Conservation (phyloP, 2,797 vertebrate species). For the Cossypha dichroa region DNA sequence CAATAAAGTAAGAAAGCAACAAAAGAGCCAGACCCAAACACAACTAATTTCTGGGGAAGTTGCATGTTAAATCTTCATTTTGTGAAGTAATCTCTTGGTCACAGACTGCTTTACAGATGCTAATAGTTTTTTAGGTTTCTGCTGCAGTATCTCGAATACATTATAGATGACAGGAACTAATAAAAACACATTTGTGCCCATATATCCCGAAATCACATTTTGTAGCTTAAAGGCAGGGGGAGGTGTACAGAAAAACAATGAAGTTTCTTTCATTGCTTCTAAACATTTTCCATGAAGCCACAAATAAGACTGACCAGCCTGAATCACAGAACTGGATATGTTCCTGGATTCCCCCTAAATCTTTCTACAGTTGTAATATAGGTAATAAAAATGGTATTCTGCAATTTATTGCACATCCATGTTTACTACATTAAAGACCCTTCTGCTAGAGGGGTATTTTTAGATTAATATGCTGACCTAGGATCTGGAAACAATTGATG, state of each 20-base stretch:
- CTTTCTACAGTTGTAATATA: not conserved
- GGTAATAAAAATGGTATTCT: not conserved
- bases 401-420: not conserved
- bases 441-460: not conserved
- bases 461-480: not conserved
- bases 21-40: not conserved
- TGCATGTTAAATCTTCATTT: not conserved
- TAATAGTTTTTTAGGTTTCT: conserved; percentile 33
- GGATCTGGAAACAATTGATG: conserved; percentile 22
- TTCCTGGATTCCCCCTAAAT: not conserved
- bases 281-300: not conserved
- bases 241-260: not conserved
- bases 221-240: not conserved
- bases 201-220: not conserved
- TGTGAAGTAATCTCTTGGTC: not conserved
- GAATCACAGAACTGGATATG: not conserved
- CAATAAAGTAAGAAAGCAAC: conserved; percentile 15
- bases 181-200: not conserved
- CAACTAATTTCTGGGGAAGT: conserved; percentile 10
- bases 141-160: not conserved
- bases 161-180: not conserved
- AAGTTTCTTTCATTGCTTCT: not conserved
- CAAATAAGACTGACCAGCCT: not conserved
- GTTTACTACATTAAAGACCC: not conserved
- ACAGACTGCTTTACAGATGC: conserved; percentile 9